Base-by-base conservation (phyloP, 2,113 vertebrate genomes). In the Pachyramphus minor region DNA sequence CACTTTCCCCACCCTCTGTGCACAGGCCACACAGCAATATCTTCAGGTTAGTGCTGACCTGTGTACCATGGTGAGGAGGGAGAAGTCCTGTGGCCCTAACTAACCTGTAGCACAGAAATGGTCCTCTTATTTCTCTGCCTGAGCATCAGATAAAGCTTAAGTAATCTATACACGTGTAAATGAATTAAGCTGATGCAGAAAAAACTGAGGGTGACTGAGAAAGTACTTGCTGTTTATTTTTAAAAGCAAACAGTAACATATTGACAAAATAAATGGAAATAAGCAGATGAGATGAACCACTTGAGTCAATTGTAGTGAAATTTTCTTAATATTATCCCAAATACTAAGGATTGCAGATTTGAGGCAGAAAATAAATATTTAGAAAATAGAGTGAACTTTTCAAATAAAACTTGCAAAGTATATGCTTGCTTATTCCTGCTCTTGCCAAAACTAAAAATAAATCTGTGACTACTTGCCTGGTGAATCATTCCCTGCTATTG, bases 401-500 rank as follows among this genome's bases (percentile, higher is more conserved):
- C 60, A 86, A 95, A 96, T 71, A 89, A 74, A 74, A 68, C 90
- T 64, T 81, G 56, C 39, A 89, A 92, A 96, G 45, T 94, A 68
- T 76, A 89, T 68, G 44, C 41, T 66, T 94, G 45, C 80, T 75
- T 93, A 37, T 90, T 95, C 62, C 35, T 82, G 35, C 69, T 62
- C 62, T 86, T 63, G 44, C 73, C 86, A 80, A 90, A 89, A 80
- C 88, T 89, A 95, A 94, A 95, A 95, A 95, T 96, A 97, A 75
- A 66, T 24, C 56, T 89, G 35, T 62, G 69, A 74, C 73, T 77
- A 69, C 80, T 85, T 91, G 50, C 56, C 71, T 67, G 84, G 81
- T 97, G 96, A 96, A 91, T 96, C 95, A 96, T 95, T 89, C 92
- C 50, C 52, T 95, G 76, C 93, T 95, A 35, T 84, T 95, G 89